Conservation (phyloP, 2,797 vertebrate genomes). For the Rhyacichthys aspro region DNA sequence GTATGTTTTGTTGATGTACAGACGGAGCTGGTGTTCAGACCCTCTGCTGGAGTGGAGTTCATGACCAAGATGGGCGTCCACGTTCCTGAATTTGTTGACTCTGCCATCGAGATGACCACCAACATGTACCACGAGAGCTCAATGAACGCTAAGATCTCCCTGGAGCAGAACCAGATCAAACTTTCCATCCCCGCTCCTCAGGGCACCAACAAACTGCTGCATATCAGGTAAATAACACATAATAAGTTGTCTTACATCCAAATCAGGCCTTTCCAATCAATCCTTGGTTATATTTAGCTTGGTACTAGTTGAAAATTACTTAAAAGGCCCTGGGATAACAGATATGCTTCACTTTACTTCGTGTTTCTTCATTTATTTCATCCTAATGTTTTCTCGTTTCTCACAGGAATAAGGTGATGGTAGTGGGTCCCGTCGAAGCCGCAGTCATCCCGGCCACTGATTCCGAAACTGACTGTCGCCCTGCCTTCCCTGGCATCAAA, state of each 20-base stretch:
- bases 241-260: not conserved
- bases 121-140: slow-evolving; percentile 90
- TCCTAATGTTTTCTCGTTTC: slow-evolving; percentile 24
- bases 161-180: slow-evolving; percentile 82
- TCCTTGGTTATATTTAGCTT: no score
- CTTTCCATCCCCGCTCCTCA: slow-evolving; percentile 85
- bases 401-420: slow-evolving; percentile 83
- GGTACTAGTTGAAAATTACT: no score
- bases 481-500: slow-evolving; percentile 82
- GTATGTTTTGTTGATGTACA: slow-evolving; percentile 33
- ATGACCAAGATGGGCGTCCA: slow-evolving; percentile 86
- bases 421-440: slow-evolving; percentile 76
- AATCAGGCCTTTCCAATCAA: no score
- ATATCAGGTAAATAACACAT: slow-evolving; percentile 80
- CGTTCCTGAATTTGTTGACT: slow-evolving; percentile 85
- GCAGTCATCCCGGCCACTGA: slow-evolving; percentile 70
- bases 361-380: not conserved
- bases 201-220: slow-evolving; percentile 82
- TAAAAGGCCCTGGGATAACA: not conserved
- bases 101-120: slow-evolving; percentile 86
- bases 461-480: slow-evolving; percentile 72
- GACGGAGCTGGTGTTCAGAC: slow-evolving; percentile 80
- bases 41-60: slow-evolving; percentile 88
- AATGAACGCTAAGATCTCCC: slow-evolving; percentile 80
- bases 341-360: not conserved